These are phyloP conservation scores for Elysia crispata DNA, from an alignment of 2,888 invertebrate genomes.

Conservation along the genomic window DNA sequence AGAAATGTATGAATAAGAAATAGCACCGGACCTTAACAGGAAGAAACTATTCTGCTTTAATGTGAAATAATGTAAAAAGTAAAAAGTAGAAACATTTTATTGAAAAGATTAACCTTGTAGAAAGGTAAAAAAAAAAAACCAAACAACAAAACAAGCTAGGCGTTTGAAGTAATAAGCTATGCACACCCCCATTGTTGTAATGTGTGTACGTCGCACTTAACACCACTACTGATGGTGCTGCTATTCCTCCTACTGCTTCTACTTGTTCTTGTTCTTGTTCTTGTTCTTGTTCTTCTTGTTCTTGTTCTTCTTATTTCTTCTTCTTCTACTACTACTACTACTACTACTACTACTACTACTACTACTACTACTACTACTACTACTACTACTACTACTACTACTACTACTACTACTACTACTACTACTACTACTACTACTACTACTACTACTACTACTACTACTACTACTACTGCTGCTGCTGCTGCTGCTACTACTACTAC, in stretches of 20 bases:
- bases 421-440: conserved; percentile 6
- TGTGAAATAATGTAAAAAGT: too few relatives aligned
- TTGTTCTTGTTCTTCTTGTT: not conserved
- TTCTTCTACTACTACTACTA: conserved; percentile 22
- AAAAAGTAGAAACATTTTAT: too few relatives aligned
- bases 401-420: not conserved
- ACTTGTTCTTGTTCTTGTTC: not conserved
- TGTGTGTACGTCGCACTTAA: not conserved
- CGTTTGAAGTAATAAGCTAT: too few relatives aligned
- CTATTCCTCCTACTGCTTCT: conserved; percentile 9
- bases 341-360: conserved; percentile 15
- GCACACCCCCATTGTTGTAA: too few relatives aligned
- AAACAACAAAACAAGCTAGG: too few relatives aligned
- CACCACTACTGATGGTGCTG: conserved; percentile 7
- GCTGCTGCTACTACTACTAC: not conserved
- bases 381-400: not conserved
- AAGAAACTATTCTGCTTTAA: too few relatives aligned
- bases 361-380: not conserved
- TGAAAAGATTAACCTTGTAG: too few relatives aligned
- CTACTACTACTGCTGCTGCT: not conserved
- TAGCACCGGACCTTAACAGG: too few relatives aligned
- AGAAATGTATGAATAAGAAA: too few relatives aligned
- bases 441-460: not conserved
- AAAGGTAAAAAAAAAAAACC: too few relatives aligned
- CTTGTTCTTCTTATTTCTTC: not conserved